A percentile compares a stretch with the other conserved stretches of the same genome.
phyloP scores from a whole-genome alignment of 2,113 vertebrate genomes.

The Brienomyrus longianalis region DNA sequence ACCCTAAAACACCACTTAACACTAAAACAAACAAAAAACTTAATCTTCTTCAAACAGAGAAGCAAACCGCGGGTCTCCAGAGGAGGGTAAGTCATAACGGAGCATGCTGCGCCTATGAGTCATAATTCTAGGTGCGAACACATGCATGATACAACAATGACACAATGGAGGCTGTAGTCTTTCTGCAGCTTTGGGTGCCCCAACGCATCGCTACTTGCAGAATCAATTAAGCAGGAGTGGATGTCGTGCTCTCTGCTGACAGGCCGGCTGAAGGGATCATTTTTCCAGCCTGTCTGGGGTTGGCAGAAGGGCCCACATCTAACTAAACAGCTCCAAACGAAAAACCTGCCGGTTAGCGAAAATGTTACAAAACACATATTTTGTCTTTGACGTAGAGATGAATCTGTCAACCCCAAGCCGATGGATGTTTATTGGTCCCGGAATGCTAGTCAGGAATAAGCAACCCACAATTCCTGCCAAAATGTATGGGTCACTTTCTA shows the following conservation, averaged over 20 bases:
- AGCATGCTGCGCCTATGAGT: background rate
- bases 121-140: background rate
- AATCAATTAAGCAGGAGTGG: background rate
- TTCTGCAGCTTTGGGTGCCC: background rate
- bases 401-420: background rate
- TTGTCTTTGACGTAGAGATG: background rate
- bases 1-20: background rate
- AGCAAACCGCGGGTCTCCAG: background rate
- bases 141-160: background rate
- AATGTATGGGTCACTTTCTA: background rate
- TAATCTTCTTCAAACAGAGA: background rate
- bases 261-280: background rate
- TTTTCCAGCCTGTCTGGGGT: background rate
- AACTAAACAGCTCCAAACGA: background rate
- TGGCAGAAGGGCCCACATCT: background rate
- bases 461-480: background rate
- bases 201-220: background rate
- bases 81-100: background rate
- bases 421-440: background rate
- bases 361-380: background rate
- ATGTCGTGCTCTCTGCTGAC: background rate
- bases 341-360: background rate
- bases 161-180: background rate
- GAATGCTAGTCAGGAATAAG: background rate
- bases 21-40: background rate